These are phyloP conservation scores for Salvator merianae DNA, from an alignment of 2,113 vertebrate genomes.

Conservation along the genomic window DNA sequence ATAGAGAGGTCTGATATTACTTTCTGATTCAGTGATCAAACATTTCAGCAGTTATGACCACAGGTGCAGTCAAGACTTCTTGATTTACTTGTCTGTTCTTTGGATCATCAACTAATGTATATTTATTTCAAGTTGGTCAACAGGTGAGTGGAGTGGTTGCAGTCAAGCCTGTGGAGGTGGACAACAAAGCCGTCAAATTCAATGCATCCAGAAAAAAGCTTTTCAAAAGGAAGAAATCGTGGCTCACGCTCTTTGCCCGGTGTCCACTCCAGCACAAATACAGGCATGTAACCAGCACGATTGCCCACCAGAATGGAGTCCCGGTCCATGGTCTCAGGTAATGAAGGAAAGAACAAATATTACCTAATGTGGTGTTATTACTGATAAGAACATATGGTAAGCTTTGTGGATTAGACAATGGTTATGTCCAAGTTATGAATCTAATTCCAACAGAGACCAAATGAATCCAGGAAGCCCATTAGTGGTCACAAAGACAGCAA, in stretches of 20 bases:
- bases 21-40: background rate
- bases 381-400: background rate
- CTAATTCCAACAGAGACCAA: background rate
- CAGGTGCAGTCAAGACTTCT: background rate
- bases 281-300: conserved; percentile 85
- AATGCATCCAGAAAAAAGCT: conserved; percentile 86
- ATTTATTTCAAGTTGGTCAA: conserved; percentile 81
- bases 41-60: background rate
- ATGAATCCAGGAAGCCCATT: background rate
- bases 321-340: conserved; percentile 91
- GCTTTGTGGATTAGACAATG: background rate
- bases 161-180: conserved; percentile 88
- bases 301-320: conserved; percentile 90
- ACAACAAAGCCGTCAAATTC: conserved; percentile 84
- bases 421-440: background rate
- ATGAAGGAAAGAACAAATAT: background rate
- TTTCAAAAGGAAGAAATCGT: conserved; percentile 86
- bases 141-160: conserved; percentile 86
- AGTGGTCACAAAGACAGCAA: background rate
- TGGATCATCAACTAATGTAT: background rate
- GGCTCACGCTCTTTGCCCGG: conserved; percentile 86
- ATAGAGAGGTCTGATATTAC: background rate
- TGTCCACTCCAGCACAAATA: conserved; percentile 82
- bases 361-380: background rate
- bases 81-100: background rate